These are phyloP conservation scores for Euura lappo DNA, from an alignment of 1,140 invertebrate species.

Conservation along the genomic window DNA sequence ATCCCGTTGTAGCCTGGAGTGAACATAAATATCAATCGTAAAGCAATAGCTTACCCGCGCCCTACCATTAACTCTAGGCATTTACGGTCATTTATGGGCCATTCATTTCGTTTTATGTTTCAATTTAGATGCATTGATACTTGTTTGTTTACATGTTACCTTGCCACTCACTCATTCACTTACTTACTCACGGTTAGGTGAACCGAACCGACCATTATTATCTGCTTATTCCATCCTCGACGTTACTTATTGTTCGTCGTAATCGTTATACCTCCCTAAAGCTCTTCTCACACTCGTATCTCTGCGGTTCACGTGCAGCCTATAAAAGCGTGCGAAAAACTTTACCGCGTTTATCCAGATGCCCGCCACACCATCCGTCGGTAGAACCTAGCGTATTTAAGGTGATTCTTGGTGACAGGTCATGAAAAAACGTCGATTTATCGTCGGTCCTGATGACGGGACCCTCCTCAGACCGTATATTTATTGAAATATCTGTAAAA, in stretches of 20 bases:
- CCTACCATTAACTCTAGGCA: slow-evolving; percentile 58
- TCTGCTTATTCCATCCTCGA: slow-evolving; percentile 14
- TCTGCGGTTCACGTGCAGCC: too few species aligned
- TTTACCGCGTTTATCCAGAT: too few species aligned
- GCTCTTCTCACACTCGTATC: background rate
- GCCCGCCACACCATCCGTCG: too few species aligned
- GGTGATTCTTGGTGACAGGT: too few species aligned
- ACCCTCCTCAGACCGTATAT: too few species aligned
- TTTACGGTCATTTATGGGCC: slow-evolving; percentile 49
- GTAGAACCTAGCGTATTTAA: too few species aligned
- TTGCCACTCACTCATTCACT: slow-evolving; percentile 52
- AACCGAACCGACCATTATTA: slow-evolving; percentile 42
- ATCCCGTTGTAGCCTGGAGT: slow-evolving; percentile 19
- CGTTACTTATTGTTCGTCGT: slow-evolving; percentile 25
- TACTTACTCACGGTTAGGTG: slow-evolving; percentile 23
- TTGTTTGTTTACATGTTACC: slow-evolving; percentile 58
- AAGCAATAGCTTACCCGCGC: slow-evolving; percentile 58
- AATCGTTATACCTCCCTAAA: background rate
- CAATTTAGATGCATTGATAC: slow-evolving; percentile 61
- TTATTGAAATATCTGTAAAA: too few species aligned
- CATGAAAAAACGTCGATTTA: too few species aligned
- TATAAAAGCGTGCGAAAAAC: too few species aligned
- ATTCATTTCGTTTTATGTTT: slow-evolving; percentile 61
- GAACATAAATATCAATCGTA: slow-evolving; percentile 50
- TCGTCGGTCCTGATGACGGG: too few species aligned